Base-by-base conservation (phyloP, 2,888 invertebrate genomes). In the Rotaria macrura region DNA sequence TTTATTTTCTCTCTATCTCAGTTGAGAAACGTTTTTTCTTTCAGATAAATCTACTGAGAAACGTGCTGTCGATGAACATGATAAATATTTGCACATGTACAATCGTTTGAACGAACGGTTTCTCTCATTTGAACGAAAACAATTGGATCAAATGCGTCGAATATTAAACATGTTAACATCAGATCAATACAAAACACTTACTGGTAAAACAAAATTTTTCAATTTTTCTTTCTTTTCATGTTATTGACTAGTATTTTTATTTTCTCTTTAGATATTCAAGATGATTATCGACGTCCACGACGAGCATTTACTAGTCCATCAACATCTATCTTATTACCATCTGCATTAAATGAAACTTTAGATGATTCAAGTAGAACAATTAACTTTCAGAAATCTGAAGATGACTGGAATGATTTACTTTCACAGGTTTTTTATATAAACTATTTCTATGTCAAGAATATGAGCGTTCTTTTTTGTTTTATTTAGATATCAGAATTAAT, bases 251-350 rank as follows among this genome's bases (percentile, higher is more conserved):
- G n/a, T n/a, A n/a, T n/a, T n/a, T n/a, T n/a, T n/a, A n/a, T n/a
- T 52, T 52, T 52, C 23, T 52, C 49, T 49, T 52, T 23, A 52
- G 52, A 52, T 5, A 7, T 3, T 65, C 65, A 65, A 17, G 14
- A 65, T 65, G 65, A 34, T 17, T 65, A 65, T 65, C 65, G 29
- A 65, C 65, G 65, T 65, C 34, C 38, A 38, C 74, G 25, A 74
- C 38, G 74, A 25, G 74, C 74, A 10, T 74, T 74, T 74, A 74
- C 74, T 74, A 74, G 74, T 74, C 74, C 74, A 20, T 74, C 74
- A 25, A 74, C 43, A 43, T 38, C 40, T 20, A 40, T 74, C 25
- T 38, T 40, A 40, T 74, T 43, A 74, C 43, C 74, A 74, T 74
- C 74, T 0, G 7, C 38, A 74, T 40, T 74, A 38, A 23, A 74